Conservation (phyloP, 1,140 invertebrate genomes). For the Eriosoma lanigerum region DNA sequence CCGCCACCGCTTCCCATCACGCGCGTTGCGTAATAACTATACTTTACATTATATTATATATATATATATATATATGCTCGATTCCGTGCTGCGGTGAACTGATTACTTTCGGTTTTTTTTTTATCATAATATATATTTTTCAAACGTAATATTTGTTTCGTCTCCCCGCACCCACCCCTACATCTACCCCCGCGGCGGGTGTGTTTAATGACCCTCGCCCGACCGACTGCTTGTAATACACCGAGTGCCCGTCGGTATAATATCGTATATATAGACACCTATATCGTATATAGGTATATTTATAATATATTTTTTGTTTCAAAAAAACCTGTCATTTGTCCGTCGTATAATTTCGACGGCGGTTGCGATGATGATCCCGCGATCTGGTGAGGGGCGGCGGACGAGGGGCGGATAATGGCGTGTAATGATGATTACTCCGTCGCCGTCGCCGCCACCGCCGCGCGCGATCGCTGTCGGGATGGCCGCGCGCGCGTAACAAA, state of each 20-base stretch:
- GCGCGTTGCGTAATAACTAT: conserved; percentile 41
- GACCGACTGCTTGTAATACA: not conserved
- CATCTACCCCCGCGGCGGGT: not conserved
- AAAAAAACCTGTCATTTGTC: conserved; percentile 44
- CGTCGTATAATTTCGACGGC: conserved; percentile 29
- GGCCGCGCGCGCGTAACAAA: not conserved
- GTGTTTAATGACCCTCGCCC: conserved; percentile 40
- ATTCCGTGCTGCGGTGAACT: conserved; percentile 24
- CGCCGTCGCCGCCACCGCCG: not conserved
- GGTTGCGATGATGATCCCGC: not conserved
- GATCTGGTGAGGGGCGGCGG: not conserved
- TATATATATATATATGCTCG: not conserved
- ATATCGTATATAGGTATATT: conserved; percentile 2
- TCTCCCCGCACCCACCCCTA: not conserved
- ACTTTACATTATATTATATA: conserved; percentile 11
- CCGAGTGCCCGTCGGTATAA: not conserved
- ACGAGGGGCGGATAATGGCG: conserved; percentile 20
- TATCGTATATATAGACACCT: not conserved
- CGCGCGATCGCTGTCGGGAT: no score
- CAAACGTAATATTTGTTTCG: conserved; percentile 24
- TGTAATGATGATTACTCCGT: conserved; percentile 43
- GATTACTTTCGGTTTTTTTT: conserved; percentile 48
- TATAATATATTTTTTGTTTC: no score
- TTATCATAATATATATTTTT: not conserved
- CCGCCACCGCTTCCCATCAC: conserved; percentile 36